phyloP scores from a whole-genome alignment of 2,888 invertebrate species.

The Aphodius sticticus region DNA sequence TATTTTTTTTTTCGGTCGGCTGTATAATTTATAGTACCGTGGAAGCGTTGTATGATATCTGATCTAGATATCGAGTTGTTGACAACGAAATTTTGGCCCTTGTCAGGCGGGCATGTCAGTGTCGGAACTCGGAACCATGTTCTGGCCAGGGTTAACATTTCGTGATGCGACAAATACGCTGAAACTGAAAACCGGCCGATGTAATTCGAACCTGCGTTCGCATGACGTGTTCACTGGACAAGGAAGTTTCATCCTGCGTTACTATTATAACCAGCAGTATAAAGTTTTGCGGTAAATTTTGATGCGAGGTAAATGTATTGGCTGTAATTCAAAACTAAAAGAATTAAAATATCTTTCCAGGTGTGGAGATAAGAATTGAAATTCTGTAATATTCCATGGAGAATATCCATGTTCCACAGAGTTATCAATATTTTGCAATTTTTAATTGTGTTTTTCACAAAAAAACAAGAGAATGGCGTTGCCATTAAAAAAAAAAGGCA shows the following conservation, averaged over 20 bases:
- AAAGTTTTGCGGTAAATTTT: no score
- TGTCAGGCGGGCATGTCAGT: background rate
- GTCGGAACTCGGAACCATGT: background rate
- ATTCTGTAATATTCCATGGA: no score
- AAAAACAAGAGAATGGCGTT: no score
- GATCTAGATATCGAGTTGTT: slow-evolving; percentile 4
- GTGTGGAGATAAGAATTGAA: no score
- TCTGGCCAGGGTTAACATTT: background rate
- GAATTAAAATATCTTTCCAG: no score
- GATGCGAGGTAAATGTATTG: no score
- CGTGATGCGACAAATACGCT: background rate
- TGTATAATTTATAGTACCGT: background rate
- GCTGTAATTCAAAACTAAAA: no score
- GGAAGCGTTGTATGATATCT: background rate
- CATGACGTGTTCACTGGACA: background rate
- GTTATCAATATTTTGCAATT: no score
- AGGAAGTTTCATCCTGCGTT: background rate
- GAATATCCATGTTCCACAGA: no score
- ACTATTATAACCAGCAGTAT: no score
- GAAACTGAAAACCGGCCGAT: background rate
- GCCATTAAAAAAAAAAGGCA: no score
- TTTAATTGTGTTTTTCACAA: no score
- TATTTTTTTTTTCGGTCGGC: background rate
- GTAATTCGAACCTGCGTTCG: background rate
- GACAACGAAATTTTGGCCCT: background rate